A percentile compares a stretch with the other conserved stretches of the same genome.
These are phyloP conservation scores for Acrossocheilus fasciatus DNA, from an alignment of 2,797 vertebrate genomes.

Conservation along the genomic window DNA sequence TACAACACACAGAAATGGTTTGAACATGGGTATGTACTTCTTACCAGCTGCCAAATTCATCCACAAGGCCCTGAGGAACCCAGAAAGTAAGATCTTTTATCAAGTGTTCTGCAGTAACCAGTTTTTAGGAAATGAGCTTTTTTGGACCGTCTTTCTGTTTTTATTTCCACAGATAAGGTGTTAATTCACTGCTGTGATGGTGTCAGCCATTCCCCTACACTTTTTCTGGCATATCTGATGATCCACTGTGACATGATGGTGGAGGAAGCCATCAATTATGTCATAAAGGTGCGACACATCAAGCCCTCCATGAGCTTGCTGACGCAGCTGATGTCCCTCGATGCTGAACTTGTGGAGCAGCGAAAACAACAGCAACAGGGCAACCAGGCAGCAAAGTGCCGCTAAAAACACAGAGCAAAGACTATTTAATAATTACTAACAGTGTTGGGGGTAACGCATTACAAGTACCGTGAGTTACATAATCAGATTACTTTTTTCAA, in stretches of 20 bases:
- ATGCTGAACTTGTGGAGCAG: not conserved
- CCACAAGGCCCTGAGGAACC: not conserved
- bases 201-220: not conserved
- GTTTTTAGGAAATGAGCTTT: not conserved
- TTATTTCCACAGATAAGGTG: not conserved
- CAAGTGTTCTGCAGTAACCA: not conserved
- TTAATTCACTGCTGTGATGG: constrained; percentile 1
- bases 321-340: not conserved
- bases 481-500: too few relatives aligned
- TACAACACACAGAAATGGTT: not conserved
- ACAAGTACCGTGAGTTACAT: too few relatives aligned
- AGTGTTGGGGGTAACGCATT: too few relatives aligned
- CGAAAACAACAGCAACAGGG: not conserved
- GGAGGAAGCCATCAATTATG: not conserved
- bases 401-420: not conserved
- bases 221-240: constrained; percentile 1
- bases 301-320: not conserved
- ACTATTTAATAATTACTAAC: not conserved
- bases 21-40: not conserved
- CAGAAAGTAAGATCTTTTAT: constrained; percentile 4
- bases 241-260: not conserved
- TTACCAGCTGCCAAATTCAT: not conserved
- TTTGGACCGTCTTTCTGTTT: not conserved
- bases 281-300: not conserved
- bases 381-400: not conserved